Evolutionary conservation across 2,888 invertebrate species (phyloP), one percentile per base, ranked within the genome.

Genomic region (Altica lythri): DNA sequence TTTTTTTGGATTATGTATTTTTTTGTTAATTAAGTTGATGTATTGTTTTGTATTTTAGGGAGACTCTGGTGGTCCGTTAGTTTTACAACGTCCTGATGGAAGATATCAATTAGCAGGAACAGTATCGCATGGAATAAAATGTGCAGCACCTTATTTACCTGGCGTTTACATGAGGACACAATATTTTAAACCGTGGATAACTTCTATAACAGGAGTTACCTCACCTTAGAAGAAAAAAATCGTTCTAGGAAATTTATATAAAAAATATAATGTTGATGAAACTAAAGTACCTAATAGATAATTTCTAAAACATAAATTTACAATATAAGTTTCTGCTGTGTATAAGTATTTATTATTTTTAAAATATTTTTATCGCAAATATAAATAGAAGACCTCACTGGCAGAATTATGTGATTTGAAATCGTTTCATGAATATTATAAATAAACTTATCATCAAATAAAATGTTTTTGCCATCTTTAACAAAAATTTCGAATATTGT

Each of bases 81-180:
- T 93, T 45, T 79, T 93, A 6, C 89, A 90, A 69, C 80, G 92
- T 44, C 82, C 87, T 0, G 92, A 92, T 66, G 93, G 94, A 0
- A 83, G 88, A 57, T 95, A 92, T 85, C 87, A 92, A 60, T 78
- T 95, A 3, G 91, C 90, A 1, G 95, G 95, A 4, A 95, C 94
- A 0, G 95, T 95, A 0, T 94, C 93, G 4, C 94, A 95, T 68
- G 95, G 95, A n/a, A 94, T 94, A 66, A 92, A 93, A 71, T 95
- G 95, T 69, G 94, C 94, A 0, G 90, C 92, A 2, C 93, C 94
- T 0, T 93, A 91, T 77, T 78, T 94, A 17, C 94, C 94, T 0
- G 95, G 95, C 6, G 93, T 95, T 27, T 95, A 95, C 75, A 95
- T 95, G 94, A 81, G 93, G 65, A 94, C 94, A 57, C 89, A 92